Evolutionary conservation across 2,797 vertebrate genomes (phyloP), one percentile per base, ranked within the genome.

Genomic region (Macroramphosus scolopax): DNA sequence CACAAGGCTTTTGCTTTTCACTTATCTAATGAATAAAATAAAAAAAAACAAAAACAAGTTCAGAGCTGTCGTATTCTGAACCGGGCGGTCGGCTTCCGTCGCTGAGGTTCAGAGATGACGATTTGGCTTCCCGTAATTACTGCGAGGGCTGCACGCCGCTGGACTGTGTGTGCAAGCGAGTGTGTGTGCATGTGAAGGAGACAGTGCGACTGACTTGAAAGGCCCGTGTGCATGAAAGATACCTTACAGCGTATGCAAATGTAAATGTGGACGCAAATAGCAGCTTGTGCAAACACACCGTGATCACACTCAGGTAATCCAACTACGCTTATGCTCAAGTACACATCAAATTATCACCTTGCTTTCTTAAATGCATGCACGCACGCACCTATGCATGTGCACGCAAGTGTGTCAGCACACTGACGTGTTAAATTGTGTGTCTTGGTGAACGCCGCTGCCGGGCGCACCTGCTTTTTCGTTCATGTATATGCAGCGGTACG

Each of bases 11-110:
- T 85, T 86, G 86, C 82, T 82, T 87, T 86, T 88, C 68, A 90
- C 83, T 90, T 87, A 88, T 89, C 78, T 88, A 88, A 89, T 89
- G 83, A 87, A 89, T 83, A 51, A 42, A 38, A 31, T 9, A 26
- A 26, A 43, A 36, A 16, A 36, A 59, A 80, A 76, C 56, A 79
- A 83, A 85, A 81, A 82, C 44, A 78, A 83, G 77, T 58, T 72
- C 31, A 78, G 72, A 78, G 63, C 78, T 82, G 77, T 83, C 79
- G 77, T 32, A 34, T 64, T 80, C 45, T 51, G 50, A 69, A 56
- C 32, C 2, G 3, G 54, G 51, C 29, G 34, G 49, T 57, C 55
- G 44, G 56, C 46, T 49, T 57, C 51, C 70, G 62, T 56, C 62
- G 22, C 44, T 5, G 49, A 55, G 50, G 41, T 48, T 62, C 61